Percentiles rank a stretch among this genome's conserved stretches.
phyloP scores from a whole-genome alignment of 2,888 invertebrate species.

The Andrena minutula region DNA sequence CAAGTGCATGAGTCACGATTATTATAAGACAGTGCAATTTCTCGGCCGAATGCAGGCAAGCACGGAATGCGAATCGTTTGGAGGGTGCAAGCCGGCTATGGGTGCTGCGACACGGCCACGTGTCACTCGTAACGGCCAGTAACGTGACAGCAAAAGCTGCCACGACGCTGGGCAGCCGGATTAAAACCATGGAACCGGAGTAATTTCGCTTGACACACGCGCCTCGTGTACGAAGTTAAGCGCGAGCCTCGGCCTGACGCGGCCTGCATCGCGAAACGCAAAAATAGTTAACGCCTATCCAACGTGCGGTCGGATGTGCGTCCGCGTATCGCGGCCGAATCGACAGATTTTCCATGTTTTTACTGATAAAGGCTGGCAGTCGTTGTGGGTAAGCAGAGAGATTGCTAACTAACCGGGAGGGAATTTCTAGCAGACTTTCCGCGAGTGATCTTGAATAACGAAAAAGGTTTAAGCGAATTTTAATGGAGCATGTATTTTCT shows the following conservation, averaged over 20 bases:
- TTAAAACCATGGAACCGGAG: constrained; percentile 57
- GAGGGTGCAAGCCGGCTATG: background rate
- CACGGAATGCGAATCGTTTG: constrained; percentile 41
- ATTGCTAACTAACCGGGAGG: background rate
- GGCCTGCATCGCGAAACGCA: constrained; percentile 22
- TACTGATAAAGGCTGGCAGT: constrained; percentile 47
- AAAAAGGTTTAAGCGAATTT: background rate
- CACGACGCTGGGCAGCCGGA: constrained; percentile 30
- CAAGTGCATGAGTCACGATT: constrained; percentile 25
- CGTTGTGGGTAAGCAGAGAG: background rate
- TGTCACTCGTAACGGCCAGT: constrained; percentile 43
- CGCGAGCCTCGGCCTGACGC: constrained; percentile 17
- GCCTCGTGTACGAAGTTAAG: constrained; percentile 47
- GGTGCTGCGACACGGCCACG: constrained; percentile 17
- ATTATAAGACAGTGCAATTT: constrained; percentile 43
- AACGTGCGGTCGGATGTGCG: constrained; percentile 32
- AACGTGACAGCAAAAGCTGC: constrained; percentile 59
- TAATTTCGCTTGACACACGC: constrained; percentile 58
- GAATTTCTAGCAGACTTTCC: background rate
- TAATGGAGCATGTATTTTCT: too few species aligned
- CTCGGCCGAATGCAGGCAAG: constrained; percentile 39
- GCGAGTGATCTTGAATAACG: background rate
- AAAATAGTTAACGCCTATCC: constrained; percentile 57
- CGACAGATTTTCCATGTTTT: constrained; percentile 45
- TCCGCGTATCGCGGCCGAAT: constrained; percentile 1